These are phyloP conservation scores for Arizona elegans DNA, from an alignment of 2,113 vertebrate species.

Conservation along the genomic window DNA sequence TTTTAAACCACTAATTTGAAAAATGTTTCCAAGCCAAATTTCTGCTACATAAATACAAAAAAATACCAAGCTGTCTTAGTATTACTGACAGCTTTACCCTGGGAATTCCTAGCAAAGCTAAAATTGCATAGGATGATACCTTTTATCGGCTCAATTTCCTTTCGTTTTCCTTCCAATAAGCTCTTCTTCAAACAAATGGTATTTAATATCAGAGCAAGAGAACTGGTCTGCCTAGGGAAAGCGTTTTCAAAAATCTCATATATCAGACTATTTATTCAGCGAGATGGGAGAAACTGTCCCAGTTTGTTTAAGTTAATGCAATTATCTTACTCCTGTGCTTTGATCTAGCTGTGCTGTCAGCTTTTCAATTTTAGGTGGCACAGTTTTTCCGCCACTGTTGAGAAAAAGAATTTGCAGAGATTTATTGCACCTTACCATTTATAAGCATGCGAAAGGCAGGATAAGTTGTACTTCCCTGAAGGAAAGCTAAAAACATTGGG, in stretches of 20 bases:
- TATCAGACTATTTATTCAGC: background rate
- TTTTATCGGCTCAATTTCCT: background rate
- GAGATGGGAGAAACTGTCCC: background rate
- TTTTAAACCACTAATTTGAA: background rate
- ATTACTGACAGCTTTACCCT: background rate
- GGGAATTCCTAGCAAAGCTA: background rate
- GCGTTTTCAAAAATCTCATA: background rate
- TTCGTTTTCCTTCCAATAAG: background rate
- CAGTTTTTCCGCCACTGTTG: background rate
- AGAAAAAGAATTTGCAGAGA: background rate
- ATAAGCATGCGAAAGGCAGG: background rate
- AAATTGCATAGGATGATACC: background rate
- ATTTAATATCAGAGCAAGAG: background rate
- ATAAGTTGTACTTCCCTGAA: background rate
- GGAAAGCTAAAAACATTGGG: background rate
- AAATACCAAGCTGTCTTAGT: background rate
- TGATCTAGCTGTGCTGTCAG: conserved; percentile 13
- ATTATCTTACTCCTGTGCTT: background rate
- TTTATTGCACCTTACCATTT: background rate
- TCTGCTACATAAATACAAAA: background rate
- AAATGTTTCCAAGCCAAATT: background rate
- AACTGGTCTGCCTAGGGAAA: background rate
- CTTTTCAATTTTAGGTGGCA: background rate
- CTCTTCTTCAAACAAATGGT: background rate
- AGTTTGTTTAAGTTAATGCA: conserved; percentile 15